Conservation (phyloP, 2,113 vertebrate species). For the Gracilinanus agilis region DNA sequence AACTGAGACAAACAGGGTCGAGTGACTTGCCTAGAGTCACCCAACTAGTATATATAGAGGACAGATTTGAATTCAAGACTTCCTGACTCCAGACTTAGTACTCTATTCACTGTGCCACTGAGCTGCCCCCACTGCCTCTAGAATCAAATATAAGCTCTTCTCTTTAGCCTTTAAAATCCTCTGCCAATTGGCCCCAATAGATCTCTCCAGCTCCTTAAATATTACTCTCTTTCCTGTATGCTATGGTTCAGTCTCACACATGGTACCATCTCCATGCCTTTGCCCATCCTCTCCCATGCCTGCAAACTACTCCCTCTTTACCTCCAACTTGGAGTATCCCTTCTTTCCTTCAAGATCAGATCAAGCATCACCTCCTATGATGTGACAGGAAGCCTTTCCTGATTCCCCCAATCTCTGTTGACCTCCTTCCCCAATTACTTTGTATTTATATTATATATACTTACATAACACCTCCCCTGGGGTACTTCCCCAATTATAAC, state of each 20-base stretch:
- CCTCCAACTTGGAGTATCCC: not conserved
- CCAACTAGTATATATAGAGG: too few relatives aligned
- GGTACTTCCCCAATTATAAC: not conserved
- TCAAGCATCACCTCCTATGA: not conserved
- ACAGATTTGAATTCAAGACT: too few relatives aligned
- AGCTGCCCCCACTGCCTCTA: not conserved
- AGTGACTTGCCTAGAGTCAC: too few relatives aligned
- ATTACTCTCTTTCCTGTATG: not conserved
- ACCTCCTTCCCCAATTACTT: not conserved
- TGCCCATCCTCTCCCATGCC: not conserved
- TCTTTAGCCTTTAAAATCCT: not conserved
- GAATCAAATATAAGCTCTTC: not conserved
- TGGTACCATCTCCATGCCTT: not conserved
- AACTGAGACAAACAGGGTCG: too few relatives aligned
- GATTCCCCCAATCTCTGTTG: not conserved
- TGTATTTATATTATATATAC: not conserved
- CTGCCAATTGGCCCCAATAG: not conserved
- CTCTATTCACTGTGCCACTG: too few relatives aligned
- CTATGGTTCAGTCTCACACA: not conserved
- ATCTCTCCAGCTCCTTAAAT: not conserved
- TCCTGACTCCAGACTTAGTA: too few relatives aligned
- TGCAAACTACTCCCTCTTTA: not conserved
- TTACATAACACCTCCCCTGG: not conserved
- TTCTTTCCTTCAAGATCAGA: not conserved
- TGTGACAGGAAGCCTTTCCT: not conserved